Evolutionary conservation across 2,797 vertebrate genomes (phyloP), one percentile per base, ranked within the genome.

Genomic region (Clarias laeviceps): DNA sequence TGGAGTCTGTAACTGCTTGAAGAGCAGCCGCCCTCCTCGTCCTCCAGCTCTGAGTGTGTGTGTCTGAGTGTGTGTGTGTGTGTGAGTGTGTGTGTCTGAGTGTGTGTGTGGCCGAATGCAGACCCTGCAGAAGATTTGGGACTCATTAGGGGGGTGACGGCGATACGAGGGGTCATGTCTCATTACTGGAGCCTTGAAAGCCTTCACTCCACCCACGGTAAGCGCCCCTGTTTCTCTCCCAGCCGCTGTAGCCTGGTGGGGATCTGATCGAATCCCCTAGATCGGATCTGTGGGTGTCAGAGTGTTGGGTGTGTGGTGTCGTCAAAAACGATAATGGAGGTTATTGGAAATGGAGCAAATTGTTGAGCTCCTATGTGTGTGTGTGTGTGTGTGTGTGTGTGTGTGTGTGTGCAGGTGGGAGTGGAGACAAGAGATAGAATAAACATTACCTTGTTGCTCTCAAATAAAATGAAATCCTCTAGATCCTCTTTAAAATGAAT

Each of bases 181-280:
- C 94, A 95, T 81, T 96, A 96, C 92, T 96, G 96, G 96, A 97
- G 96, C 92, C 91, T 97, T 91, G 96, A 97, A 91, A 97, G 96
- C 84, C 95, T 97, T 84, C 95, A 96, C 87, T 96, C 96, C 66
- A 93, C 95, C 92, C 93, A 95, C 86, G 96, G 96, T 96, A 95
- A 96, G 94, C 6, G 8, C 15, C 45, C 69, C 54, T 61, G 37
- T 27, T 5, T 72, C 50, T 83, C n/a, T 29, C 50, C 24, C 15
- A 15, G 14, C 57, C n/a, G 34, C 82, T 83, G 34, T 73, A 83
- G 69, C 81, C 50, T 72, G 72, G 81, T 78, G 77, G 40, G 62
- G 77, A 62, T 79, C 34, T 62, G 56, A 37, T 9, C 20, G 22
- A 32, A 2, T 40, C 18, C 77, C 20, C 34, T 8, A 40, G 3